A percentile compares a stretch with the other conserved stretches of the same genome.
phyloP scores from a whole-genome alignment of 2,113 vertebrate species.

The Athene cunicularia region DNA sequence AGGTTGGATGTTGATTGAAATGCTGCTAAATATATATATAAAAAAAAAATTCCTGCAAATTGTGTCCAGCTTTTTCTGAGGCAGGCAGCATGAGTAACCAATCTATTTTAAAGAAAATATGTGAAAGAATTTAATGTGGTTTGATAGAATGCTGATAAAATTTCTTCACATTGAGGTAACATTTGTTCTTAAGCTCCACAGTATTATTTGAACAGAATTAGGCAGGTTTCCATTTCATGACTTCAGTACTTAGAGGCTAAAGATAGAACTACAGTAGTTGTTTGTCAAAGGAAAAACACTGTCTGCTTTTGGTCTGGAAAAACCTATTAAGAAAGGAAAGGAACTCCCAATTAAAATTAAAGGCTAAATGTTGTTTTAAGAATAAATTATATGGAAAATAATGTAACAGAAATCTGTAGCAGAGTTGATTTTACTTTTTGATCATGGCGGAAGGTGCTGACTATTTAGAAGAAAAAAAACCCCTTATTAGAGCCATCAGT shows the following conservation, averaged over 20 bases:
- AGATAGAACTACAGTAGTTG: neutral
- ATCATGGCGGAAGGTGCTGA: slow-evolving; percentile 51
- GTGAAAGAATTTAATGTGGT: neutral
- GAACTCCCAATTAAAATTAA: slow-evolving; percentile 52
- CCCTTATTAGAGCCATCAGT: slow-evolving; percentile 63
- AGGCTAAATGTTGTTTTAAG: slow-evolving; percentile 42
- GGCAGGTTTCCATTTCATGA: neutral
- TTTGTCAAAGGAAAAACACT: neutral
- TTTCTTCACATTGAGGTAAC: neutral
- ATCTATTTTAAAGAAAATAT: neutral
- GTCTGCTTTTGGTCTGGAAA: slow-evolving; percentile 2
- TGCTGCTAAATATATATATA: neutral
- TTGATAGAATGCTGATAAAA: neutral
- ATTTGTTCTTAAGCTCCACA: neutral
- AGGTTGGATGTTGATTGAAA: slow-evolving; percentile 10
- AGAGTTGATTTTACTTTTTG: slow-evolving; percentile 63
- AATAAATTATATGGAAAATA: slow-evolving; percentile 37
- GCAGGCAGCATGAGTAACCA: neutral
- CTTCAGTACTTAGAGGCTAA: neutral
- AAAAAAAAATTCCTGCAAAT: neutral
- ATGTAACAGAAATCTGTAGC: slow-evolving; percentile 1
- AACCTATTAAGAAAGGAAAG: neutral
- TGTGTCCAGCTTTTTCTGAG: neutral
- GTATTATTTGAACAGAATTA: neutral
- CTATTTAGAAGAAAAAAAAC: slow-evolving; percentile 43